Conservation (phyloP, 2,888 invertebrate genomes). For the Ennomos erosarius region DNA sequence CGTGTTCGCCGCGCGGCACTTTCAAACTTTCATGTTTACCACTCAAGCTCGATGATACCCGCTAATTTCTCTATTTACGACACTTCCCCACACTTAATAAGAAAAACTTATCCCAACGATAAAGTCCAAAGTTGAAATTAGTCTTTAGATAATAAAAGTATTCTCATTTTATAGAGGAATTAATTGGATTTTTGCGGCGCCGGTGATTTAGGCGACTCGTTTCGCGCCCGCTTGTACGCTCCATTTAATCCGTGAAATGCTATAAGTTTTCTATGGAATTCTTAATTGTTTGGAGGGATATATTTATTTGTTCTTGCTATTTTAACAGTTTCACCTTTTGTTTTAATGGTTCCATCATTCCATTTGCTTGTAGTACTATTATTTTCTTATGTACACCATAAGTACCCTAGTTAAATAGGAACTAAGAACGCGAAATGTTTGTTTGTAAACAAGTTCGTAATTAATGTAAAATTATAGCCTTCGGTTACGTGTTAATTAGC, state of each 20-base stretch:
- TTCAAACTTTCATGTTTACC: constrained; percentile 76
- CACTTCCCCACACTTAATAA: constrained; percentile 70
- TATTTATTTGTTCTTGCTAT: constrained; percentile 15
- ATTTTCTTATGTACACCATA: too few relatives aligned
- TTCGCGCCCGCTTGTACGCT: constrained; percentile 41
- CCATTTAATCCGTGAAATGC: constrained; percentile 47
- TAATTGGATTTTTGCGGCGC: constrained; percentile 49
- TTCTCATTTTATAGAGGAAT: constrained; percentile 43
- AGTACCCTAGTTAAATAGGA: too few relatives aligned
- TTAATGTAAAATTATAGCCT: not conserved
- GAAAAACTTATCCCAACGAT: constrained; percentile 53
- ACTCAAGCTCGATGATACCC: constrained; percentile 64
- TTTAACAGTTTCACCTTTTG: constrained; percentile 9
- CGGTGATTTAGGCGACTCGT: constrained; percentile 49
- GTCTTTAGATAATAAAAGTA: constrained; percentile 44
- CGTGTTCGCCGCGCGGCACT: constrained; percentile 46
- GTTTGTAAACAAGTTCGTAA: not conserved
- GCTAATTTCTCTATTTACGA: constrained; percentile 79
- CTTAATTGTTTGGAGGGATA: constrained; percentile 19
- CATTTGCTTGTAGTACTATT: too few relatives aligned
- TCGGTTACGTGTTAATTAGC: constrained; percentile 14
- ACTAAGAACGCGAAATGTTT: too few relatives aligned
- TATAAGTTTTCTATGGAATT: constrained; percentile 28
- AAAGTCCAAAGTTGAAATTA: constrained; percentile 60
- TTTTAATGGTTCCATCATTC: too few relatives aligned